Evolutionary conservation across 2,888 invertebrate genomes (phyloP).

Genomic region (Digitonthophagus gazella): DNA sequence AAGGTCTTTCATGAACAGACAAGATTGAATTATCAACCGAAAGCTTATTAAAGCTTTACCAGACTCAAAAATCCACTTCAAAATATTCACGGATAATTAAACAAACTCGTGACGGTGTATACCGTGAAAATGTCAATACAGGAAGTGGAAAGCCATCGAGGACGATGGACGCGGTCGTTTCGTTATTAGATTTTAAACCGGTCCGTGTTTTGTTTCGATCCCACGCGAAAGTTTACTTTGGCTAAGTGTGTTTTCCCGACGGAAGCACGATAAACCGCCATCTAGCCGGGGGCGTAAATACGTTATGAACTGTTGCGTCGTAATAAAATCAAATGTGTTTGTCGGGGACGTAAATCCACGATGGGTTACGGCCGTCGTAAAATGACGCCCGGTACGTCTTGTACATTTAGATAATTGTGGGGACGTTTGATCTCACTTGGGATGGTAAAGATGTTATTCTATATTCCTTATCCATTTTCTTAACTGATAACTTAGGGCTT

Average conservation of each 20-base stretch:
- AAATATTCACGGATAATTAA: neutral
- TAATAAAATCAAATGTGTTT: slow-evolving; percentile 25
- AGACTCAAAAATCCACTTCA: neutral
- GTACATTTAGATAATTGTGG: neutral
- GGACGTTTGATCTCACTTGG: neutral
- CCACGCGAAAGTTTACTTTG: neutral
- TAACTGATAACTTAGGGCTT: too few relatives aligned
- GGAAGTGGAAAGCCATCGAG: neutral
- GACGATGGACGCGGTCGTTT: neutral
- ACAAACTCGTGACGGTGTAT: neutral
- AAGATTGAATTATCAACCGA: neutral
- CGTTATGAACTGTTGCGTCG: slow-evolving; percentile 17
- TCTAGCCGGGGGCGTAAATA: slow-evolving; percentile 18
- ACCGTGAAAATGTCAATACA: neutral
- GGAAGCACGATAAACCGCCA: neutral
- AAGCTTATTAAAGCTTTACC: too few relatives aligned
- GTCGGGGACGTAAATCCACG: slow-evolving; percentile 6
- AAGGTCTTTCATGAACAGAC: neutral
- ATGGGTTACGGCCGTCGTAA: slow-evolving; percentile 6
- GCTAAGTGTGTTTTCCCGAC: neutral
- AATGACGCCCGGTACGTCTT: neutral
- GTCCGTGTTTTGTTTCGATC: neutral
- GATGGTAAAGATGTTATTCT: too few relatives aligned
- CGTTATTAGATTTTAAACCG: neutral
- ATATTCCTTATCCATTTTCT: too few relatives aligned